Evolutionary conservation across 2,113 vertebrate species (phyloP).

Genomic region (Shinisaurus crocodilurus): DNA sequence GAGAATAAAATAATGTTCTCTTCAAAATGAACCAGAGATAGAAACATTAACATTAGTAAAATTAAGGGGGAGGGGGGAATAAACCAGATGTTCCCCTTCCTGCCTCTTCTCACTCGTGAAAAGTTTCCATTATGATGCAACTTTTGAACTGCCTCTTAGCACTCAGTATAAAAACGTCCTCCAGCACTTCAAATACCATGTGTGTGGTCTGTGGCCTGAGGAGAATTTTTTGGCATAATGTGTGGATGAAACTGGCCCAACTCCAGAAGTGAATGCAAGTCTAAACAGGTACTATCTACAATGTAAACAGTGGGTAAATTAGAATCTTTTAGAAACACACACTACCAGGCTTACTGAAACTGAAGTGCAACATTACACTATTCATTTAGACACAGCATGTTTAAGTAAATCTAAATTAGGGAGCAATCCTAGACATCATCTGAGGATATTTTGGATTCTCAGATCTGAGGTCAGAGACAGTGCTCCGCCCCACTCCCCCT

Average conservation of each 20-base stretch:
- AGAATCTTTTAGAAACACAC: not conserved
- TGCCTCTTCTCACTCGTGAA: not conserved
- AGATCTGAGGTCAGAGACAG: too few species aligned
- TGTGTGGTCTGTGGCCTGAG: not conserved
- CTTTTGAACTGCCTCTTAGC: slow-evolving; percentile 5
- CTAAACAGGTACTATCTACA: not conserved
- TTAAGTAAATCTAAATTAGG: not conserved
- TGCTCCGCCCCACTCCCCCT: too few species aligned
- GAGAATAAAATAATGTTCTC: not conserved
- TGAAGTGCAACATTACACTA: not conserved
- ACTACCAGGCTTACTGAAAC: not conserved
- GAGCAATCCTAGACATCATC: too few species aligned
- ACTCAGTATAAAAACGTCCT: not conserved
- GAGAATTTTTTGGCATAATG: not conserved
- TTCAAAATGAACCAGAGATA: not conserved
- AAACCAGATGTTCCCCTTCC: not conserved
- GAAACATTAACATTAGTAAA: not conserved
- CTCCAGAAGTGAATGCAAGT: not conserved
- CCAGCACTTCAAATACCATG: not conserved
- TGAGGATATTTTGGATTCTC: too few species aligned
- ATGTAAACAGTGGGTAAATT: not conserved
- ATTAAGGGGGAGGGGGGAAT: too few species aligned
- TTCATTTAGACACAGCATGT: not conserved
- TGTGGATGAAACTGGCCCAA: not conserved
- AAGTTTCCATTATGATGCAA: not conserved